Percentiles rank a stretch among this genome's conserved stretches.
Conservation (phyloP, 35 echinoderm and acorn worm genomes). For the Apostichopus californicus region DNA sequence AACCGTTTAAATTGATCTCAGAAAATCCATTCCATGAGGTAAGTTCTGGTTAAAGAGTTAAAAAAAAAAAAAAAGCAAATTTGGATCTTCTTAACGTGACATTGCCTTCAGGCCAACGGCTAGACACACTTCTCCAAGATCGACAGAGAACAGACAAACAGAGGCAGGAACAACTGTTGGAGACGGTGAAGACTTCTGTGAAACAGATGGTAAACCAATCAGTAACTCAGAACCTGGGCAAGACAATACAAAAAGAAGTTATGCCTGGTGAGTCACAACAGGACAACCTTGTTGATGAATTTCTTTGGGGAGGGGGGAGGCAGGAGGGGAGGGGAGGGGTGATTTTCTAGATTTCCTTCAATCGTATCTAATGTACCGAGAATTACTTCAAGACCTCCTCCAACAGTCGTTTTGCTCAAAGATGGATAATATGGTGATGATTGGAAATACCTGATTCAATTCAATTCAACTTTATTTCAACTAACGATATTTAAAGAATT, state of each 20-base stretch:
- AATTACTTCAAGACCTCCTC: background rate
- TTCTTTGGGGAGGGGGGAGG: no score
- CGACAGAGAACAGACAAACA: conserved; percentile 82
- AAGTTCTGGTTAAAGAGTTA: no score
- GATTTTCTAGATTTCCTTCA: background rate
- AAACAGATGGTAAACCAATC: conserved; percentile 72
- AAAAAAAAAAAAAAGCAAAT: background rate
- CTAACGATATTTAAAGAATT: no score
- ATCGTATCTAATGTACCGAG: background rate
- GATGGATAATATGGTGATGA: no score
- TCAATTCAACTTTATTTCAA: no score
- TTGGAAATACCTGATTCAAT: no score
- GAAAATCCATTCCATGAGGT: no score
- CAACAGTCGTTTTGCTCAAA: no score
- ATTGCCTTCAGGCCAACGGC: conserved; percentile 68
- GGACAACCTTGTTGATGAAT: no score
- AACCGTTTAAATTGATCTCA: no score
- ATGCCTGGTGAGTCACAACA: conserved; percentile 68
- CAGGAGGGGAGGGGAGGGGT: no score
- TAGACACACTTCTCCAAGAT: conserved; percentile 75
- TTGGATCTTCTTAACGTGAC: conserved; percentile 32
- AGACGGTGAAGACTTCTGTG: conserved; percentile 76
- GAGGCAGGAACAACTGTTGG: conserved; percentile 90
- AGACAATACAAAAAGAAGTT: conserved; percentile 80
- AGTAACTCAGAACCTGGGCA: conserved; percentile 79